Base-by-base conservation (phyloP, 2,888 invertebrate species). In the Calliopum simillimum region DNA sequence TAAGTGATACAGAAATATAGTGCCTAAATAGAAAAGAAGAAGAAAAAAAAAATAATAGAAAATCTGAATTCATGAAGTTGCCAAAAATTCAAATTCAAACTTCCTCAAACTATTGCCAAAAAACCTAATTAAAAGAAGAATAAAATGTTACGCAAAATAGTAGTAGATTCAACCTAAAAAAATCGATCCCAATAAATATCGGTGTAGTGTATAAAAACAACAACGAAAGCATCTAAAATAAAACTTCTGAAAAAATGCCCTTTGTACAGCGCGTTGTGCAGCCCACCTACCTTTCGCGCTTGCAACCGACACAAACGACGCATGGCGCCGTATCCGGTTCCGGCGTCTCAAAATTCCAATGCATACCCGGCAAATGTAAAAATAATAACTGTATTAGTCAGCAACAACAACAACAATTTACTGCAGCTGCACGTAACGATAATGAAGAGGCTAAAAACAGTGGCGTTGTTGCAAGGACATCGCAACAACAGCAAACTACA, bases 191-290 rank as follows among this genome's bases (percentile, higher is more conserved):
- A 33, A 33, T 5, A 33, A 33, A 33, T 8, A 33, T 33, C 8
- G 5, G 33, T 33, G 33, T 33, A 33, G 33, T 33, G 33, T n/a
- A n/a, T n/a, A 8, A 33, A 33, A 33, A 33, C 33, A 33, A 8
- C 33, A 33, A 33, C 33, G 33, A 33, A 33, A 33, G 8, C 8
- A 33, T n/a, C 33, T 33, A 33, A 33, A 33, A 8, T 8, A 6
- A 0, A 58, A 41, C 58, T 55, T 55, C 12, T 33, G 33, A 59
- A 63, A 76, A 88, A 81, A 95, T 96, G 95, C 95, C 96, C 87
- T 95, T 95, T 89, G 91, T 94, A 84, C 92, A 93, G 85, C 91
- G 95, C 81, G 91, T 91, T 81, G 91, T 96, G 85, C 93, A 93
- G 86, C 96, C 96, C 80, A 92, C 91, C 84, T 91, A 88, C 88